Evolutionary conservation across 2,113 vertebrate species (phyloP).

Genomic region (Pachycephala philippinensis): DNA sequence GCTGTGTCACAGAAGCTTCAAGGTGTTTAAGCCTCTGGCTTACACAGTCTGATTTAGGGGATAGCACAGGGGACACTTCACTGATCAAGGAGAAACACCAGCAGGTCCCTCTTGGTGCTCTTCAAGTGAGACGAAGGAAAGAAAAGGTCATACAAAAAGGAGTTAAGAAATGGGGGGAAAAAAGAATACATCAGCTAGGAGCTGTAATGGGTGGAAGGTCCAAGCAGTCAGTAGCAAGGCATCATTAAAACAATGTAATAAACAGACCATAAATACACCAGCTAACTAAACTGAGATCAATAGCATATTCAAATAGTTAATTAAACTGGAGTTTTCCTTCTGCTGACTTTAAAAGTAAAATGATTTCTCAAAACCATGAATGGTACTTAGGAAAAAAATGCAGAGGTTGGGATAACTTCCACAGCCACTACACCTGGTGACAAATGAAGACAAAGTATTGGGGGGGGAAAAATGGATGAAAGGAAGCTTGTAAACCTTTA

Average conservation of each 20-base stretch:
- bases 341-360: not conserved
- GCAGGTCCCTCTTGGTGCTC: not conserved
- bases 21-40: not conserved
- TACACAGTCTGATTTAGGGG: not conserved
- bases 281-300: not conserved
- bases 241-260: not conserved
- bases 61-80: not conserved
- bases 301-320: not conserved
- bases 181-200: not conserved
- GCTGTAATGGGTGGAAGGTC: not conserved
- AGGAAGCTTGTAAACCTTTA: not conserved
- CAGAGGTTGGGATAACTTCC: not conserved
- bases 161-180: not conserved
- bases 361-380: not conserved
- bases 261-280: not conserved
- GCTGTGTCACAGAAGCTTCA: not conserved
- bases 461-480: not conserved
- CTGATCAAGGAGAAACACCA: conserved; percentile 19
- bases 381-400: not conserved
- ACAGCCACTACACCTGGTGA: not conserved
- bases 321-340: not conserved
- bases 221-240: not conserved
- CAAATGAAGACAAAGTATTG: not conserved
- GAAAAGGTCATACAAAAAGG: not conserved
- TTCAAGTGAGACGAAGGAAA: not conserved